Base-by-base conservation (phyloP, 2,797 vertebrate species). In the Pseudomugil gertrudae region DNA sequence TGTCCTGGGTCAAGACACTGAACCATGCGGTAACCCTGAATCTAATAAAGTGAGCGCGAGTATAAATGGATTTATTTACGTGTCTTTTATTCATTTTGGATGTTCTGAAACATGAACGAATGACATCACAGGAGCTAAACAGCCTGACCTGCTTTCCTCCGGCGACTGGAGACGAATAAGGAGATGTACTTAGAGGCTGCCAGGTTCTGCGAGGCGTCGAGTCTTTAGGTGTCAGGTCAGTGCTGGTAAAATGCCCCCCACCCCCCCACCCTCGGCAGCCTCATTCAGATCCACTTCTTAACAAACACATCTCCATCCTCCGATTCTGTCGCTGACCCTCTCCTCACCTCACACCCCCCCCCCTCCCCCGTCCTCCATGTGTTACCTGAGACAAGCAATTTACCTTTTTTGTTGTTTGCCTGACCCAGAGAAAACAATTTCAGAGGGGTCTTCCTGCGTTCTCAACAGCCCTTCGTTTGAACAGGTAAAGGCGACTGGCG, bases 381-480 rank as follows among this genome's bases (percentile, higher is more conserved):
- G 91, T 93, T 93, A 91, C 90, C 90, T 72, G 83, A 93, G 93
- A 94, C 93, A 94, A 93, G 93, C 93, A 94, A 94, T 95, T 94
- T 94, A 92, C 91, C 90, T 89, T 92, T 92, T 91, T 87, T 90
- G 88, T 93, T 94, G 93, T 94, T 94, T 93, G 90, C 88, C 90
- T 94, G 93, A 95, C 93, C 94, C 87, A 94, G 92, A 94, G 92
- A 95, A 95, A 95, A 94, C 93, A 92, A 93, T 94, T 94, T 94
- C 92, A 90, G 90, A 92, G 91, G 90, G 92, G 93, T 94, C 92
- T 93, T 93, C 90, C 90, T 90, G 84, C 63, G 81, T 84, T 90
- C 89, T 93, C 93, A 93, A 92, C 92, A 92, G 89, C 89, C 80
- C 79, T 74, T 66, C 85, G 82, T 86, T 90, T 89, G 90, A 92